Conservation (phyloP, 2,113 vertebrate species). For the Hucho hucho region DNA sequence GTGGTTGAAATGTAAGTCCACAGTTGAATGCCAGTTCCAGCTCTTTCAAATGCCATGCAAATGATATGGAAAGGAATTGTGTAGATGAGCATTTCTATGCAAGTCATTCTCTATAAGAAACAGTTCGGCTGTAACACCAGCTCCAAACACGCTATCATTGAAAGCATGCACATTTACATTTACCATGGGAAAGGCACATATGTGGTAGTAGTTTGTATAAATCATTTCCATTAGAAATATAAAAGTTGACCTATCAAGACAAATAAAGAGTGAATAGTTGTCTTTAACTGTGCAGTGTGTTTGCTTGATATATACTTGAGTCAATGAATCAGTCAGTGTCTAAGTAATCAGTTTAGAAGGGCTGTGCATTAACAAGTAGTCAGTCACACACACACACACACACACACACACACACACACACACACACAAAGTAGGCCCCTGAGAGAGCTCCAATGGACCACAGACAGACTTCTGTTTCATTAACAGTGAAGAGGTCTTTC, state of each 20-base stretch:
- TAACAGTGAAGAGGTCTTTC: neutral
- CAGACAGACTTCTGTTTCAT: neutral
- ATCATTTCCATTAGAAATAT: neutral
- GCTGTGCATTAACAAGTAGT: conserved; percentile 4
- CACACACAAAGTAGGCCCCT: conserved; percentile 1
- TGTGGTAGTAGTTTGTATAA: neutral
- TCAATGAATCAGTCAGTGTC: conserved; percentile 33
- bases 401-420: neutral
- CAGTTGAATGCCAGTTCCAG: too few species aligned
- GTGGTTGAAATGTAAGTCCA: too few species aligned
- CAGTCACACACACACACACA: conserved; percentile 24
- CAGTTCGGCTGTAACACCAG: neutral
- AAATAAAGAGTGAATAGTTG: neutral
- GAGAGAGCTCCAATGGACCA: neutral
- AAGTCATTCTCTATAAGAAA: neutral
- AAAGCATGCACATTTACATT: too few species aligned
- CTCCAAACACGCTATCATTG: neutral
- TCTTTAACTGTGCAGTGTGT: conserved; percentile 5
- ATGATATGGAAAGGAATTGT: neutral
- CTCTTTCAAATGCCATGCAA: too few species aligned
- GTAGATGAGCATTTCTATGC: neutral
- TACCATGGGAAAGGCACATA: too few species aligned
- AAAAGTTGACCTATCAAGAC: neutral
- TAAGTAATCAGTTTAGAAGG: conserved; percentile 16
- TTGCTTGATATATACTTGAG: conserved; percentile 3